Base-by-base conservation (phyloP, 35 echinoderm and acorn worm genomes). In the Heliocidaris erythrogramma region DNA sequence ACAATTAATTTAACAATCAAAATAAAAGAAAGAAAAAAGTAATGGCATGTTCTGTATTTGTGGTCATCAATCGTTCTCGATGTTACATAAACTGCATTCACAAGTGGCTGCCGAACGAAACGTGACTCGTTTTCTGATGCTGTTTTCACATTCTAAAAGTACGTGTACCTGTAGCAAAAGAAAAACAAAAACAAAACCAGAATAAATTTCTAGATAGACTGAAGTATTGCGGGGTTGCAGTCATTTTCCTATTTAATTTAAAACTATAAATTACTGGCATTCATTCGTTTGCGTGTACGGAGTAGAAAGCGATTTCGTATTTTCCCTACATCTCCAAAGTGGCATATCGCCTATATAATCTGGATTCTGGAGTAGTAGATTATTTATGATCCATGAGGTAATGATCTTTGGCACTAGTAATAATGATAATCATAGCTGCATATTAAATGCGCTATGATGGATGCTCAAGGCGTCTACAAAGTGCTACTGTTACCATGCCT, bases 131-230 rank as follows among this genome's bases (percentile, higher is more conserved):
- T 48, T 94, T 56, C 86, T 18, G 60, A 89, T 52, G 86, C 94
- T 94, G 85, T 94, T 90, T 94, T 96, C 93, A 94, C 95, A 96
- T 96, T 85, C 30, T 88, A 96, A 86, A 59, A 85, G 59, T n/a
- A 96, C 95, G 31, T 94, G 89, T 42, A 94, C 94, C 96, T 96
- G 89, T 18, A 94, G n/a, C 48, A 71, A 71, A 95, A 48, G 9
- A 47, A 31, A n/a, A 50, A 32, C 16, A 85, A 86, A 56, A 95
- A 93, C 18, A 29, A 93, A 85, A 95, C 8, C 86, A 32, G 8
- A 88, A 24, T 2, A 71, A 4, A 71, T 71, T 6, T 27, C 35
- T 24, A 2, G 60, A 21, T 16, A 0, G 0, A 27, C 14, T 71
- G 5, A 27, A 24, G 24, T 16, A 71, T 71, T 18, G 2, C 5